Evolutionary conservation across 2,888 invertebrate species (phyloP).

Genomic region (Baronia brevicornis): DNA sequence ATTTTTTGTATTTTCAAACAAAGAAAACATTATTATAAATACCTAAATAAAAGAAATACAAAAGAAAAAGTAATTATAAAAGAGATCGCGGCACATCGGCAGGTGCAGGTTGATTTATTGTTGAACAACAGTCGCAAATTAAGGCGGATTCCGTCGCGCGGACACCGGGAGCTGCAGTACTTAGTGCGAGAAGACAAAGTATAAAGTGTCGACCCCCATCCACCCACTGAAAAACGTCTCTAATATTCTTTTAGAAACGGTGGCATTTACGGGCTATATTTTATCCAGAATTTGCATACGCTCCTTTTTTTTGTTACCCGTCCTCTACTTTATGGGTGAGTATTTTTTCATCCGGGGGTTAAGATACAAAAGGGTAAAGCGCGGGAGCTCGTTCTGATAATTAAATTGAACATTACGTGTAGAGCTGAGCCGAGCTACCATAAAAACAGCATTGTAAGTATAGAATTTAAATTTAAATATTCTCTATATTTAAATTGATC

Average conservation of each 20-base stretch:
- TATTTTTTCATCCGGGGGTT: slow-evolving; percentile 74
- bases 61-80: slow-evolving; percentile 11
- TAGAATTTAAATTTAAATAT: too few relatives aligned
- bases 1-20: too few relatives aligned
- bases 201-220: slow-evolving; percentile 69
- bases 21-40: slow-evolving; percentile 9
- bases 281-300: slow-evolving; percentile 78
- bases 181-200: slow-evolving; percentile 72
- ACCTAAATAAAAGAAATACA: slow-evolving; percentile 5
- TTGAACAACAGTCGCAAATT: slow-evolving; percentile 68
- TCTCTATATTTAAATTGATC: too few relatives aligned
- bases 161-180: slow-evolving; percentile 67
- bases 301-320: slow-evolving; percentile 74
- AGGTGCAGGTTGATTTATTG: slow-evolving; percentile 57
- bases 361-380: slow-evolving; percentile 77
- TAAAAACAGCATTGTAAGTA: too few relatives aligned
- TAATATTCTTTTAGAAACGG: slow-evolving; percentile 78
- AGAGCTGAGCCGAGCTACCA: slow-evolving; percentile 16
- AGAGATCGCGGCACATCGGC: slow-evolving; percentile 12
- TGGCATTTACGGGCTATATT: slow-evolving; percentile 78
- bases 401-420: slow-evolving; percentile 68
- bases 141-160: slow-evolving; percentile 60
- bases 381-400: slow-evolving; percentile 65
- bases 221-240: slow-evolving; percentile 76
- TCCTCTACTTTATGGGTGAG: slow-evolving; percentile 76